Conservation (phyloP, 2,797 vertebrate genomes). For the Eospalax fontanierii region DNA sequence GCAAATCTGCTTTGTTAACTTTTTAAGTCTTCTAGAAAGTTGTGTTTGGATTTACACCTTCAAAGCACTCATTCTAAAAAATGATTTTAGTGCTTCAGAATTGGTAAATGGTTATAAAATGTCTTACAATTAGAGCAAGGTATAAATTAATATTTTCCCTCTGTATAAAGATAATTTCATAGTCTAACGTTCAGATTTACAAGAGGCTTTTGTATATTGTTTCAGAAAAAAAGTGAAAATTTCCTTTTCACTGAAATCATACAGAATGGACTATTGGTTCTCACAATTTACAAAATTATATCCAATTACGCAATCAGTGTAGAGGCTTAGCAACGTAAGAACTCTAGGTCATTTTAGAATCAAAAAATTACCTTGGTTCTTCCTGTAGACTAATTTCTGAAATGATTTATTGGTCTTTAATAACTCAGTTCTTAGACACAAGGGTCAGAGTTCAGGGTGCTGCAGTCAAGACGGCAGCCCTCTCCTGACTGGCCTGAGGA, state of each 20-base stretch:
- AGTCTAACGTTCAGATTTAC: slow-evolving; percentile 58
- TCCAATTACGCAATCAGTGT: slow-evolving; percentile 54
- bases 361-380: slow-evolving; percentile 46
- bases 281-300: slow-evolving; percentile 58
- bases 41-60: slow-evolving; percentile 44
- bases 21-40: slow-evolving; percentile 47
- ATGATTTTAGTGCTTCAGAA: background rate
- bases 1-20: slow-evolving; percentile 18
- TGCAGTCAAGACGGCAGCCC: background rate
- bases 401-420: slow-evolving; percentile 51
- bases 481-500: background rate
- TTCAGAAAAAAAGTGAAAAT: slow-evolving; percentile 56
- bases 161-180: background rate
- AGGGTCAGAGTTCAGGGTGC: background rate
- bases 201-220: background rate
- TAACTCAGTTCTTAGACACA: background rate
- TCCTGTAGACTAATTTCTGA: slow-evolving; percentile 19
- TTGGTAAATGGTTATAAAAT: slow-evolving; percentile 46
- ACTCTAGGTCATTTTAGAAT: slow-evolving; percentile 50
- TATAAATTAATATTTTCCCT: background rate
- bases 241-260: slow-evolving; percentile 60
- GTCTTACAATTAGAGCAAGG: background rate
- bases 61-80: slow-evolving; percentile 51
- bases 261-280: slow-evolving; percentile 35
- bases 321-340: slow-evolving; percentile 46